Evolutionary conservation across 2,888 invertebrate genomes (phyloP).

Genomic region (Spisula solida): DNA sequence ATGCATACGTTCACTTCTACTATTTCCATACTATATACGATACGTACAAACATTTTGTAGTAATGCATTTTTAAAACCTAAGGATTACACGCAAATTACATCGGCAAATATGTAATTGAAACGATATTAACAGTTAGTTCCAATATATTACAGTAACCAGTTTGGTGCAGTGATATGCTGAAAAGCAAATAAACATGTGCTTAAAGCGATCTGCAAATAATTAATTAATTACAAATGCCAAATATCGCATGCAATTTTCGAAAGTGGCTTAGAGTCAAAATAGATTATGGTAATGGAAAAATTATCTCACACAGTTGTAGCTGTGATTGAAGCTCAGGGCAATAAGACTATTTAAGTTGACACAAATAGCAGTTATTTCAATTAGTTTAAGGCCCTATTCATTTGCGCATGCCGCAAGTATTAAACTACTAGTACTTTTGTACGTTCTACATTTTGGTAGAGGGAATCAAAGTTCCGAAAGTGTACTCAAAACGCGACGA

Average conservation of each 20-base stretch:
- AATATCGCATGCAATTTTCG: background rate
- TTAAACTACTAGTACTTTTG: no score
- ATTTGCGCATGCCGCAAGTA: background rate
- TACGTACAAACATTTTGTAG: no score
- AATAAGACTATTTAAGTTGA: background rate
- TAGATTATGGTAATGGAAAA: background rate
- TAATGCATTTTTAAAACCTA: no score
- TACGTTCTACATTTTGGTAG: no score
- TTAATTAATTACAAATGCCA: background rate
- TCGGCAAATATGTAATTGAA: background rate
- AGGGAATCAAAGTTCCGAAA: no score
- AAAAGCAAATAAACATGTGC: background rate
- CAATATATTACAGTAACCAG: background rate
- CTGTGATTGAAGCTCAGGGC: background rate
- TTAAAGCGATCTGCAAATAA: background rate
- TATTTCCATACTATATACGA: no score
- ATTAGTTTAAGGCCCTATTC: background rate
- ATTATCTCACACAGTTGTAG: background rate
- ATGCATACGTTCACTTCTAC: no score
- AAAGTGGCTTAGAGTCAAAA: background rate
- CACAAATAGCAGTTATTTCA: background rate
- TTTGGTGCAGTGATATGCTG: background rate
- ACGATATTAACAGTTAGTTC: background rate
- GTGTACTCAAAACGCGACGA: no score
- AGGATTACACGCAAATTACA: no score